Percentiles rank a stretch among this genome's conserved stretches.
These are phyloP conservation scores for Fissipunctia ypsillon DNA, from an alignment of 2,888 invertebrate genomes.

Conservation along the genomic window DNA sequence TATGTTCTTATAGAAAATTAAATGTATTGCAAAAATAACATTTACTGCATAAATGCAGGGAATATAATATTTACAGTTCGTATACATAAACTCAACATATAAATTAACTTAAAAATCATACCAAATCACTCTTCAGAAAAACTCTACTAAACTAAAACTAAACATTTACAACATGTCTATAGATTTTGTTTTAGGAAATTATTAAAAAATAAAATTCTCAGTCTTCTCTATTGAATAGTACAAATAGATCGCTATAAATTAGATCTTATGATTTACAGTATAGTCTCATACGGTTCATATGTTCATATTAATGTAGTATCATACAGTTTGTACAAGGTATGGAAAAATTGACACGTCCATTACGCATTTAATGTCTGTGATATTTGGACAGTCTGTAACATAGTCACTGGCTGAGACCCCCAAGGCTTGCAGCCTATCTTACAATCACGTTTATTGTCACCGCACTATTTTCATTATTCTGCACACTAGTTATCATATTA, in stretches of 20 bases:
- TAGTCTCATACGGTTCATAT: constrained; percentile 83
- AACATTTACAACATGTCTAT: constrained; percentile 71
- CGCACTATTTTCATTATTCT: constrained; percentile 28
- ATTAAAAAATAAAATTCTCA: constrained; percentile 85
- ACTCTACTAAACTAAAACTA: constrained; percentile 71
- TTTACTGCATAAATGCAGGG: constrained; percentile 69
- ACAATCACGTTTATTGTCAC: constrained; percentile 54
- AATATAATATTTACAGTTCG: constrained; percentile 75
- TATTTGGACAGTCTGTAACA: constrained; percentile 41
- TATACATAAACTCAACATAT: constrained; percentile 72
- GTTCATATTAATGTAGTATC: too few relatives aligned
- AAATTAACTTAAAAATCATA: constrained; percentile 68
- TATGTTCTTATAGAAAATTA: constrained; percentile 31
- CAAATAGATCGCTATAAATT: constrained; percentile 80
- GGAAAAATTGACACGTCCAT: constrained; percentile 74
- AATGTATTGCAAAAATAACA: constrained; percentile 71
- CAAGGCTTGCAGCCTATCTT: constrained; percentile 32
- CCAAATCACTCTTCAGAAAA: constrained; percentile 61
- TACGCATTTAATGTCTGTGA: constrained; percentile 19
- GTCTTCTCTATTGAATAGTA: constrained; percentile 89
- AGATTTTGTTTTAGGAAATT: constrained; percentile 77
- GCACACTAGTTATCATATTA: constrained; percentile 3
- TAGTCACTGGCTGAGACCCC: constrained; percentile 51
- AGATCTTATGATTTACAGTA: constrained; percentile 83
- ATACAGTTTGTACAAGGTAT: constrained; percentile 84